phyloP scores from a whole-genome alignment of 1,140 invertebrate genomes.

The Antheraea mylitta region DNA sequence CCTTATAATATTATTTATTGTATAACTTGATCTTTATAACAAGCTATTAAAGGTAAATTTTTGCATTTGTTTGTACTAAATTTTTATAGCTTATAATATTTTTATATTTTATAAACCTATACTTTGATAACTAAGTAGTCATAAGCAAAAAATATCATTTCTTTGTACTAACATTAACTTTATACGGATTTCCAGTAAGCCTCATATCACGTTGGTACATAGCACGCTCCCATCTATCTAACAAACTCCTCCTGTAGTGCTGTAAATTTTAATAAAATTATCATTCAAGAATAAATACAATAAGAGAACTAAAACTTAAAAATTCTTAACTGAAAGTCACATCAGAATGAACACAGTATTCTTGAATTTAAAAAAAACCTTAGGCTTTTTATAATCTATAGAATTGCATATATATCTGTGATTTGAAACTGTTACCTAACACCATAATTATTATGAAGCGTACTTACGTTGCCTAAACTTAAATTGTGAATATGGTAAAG shows the following conservation, averaged over 20 bases:
- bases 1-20: too few relatives aligned
- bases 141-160: background rate
- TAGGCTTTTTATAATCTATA: too few relatives aligned
- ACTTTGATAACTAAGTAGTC: too few relatives aligned
- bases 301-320: too few relatives aligned
- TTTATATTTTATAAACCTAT: too few relatives aligned
- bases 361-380: too few relatives aligned
- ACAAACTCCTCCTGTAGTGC: slow-evolving; percentile 76
- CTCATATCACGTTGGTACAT: slow-evolving; percentile 77
- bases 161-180: slow-evolving; percentile 71
- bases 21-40: too few relatives aligned
- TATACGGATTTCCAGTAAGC: slow-evolving; percentile 77
- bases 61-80: too few relatives aligned
- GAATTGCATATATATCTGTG: background rate
- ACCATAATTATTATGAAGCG: slow-evolving; percentile 19
- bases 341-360: too few relatives aligned
- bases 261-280: slow-evolving; percentile 34
- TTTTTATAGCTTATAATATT: too few relatives aligned
- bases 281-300: background rate
- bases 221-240: slow-evolving; percentile 73
- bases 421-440: slow-evolving; percentile 47
- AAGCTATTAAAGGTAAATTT: too few relatives aligned
- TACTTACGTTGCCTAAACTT: slow-evolving; percentile 80
- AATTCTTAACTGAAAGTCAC: too few relatives aligned
- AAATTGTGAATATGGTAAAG: slow-evolving; percentile 81